phyloP scores from a whole-genome alignment of 1,140 invertebrate genomes.

The Drosophila miranda region DNA sequence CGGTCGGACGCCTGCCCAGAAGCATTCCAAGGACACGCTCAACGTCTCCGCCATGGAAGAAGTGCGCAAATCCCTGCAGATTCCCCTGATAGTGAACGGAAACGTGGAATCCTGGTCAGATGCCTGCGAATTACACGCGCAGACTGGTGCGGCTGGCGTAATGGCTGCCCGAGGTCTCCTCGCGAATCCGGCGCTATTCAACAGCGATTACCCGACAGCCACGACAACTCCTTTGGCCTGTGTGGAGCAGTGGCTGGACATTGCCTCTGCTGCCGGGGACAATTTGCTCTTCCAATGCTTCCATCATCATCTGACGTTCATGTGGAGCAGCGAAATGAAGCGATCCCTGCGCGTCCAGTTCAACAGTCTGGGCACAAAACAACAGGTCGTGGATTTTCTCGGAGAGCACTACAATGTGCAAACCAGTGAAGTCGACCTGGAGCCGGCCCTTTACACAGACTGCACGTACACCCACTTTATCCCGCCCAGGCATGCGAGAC shows the following conservation, averaged over 20 bases:
- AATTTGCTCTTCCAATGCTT: slow-evolving; percentile 90
- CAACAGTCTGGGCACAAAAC: slow-evolving; percentile 89
- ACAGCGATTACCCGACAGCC: slow-evolving; percentile 86
- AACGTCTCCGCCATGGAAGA: slow-evolving; percentile 88
- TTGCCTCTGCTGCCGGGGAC: slow-evolving; percentile 84
- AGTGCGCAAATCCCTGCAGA: slow-evolving; percentile 86
- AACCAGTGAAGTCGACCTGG: background rate
- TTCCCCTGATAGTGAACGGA: slow-evolving; percentile 97
- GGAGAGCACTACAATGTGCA: slow-evolving; percentile 54
- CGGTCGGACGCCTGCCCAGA: slow-evolving; percentile 92
- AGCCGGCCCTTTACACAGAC: slow-evolving; percentile 40
- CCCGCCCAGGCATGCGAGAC: slow-evolving; percentile 55
- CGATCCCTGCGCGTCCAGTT: slow-evolving; percentile 89
- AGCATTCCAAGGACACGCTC: slow-evolving; percentile 88
- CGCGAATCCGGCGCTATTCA: slow-evolving; percentile 95
- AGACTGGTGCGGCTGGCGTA: slow-evolving; percentile 89
- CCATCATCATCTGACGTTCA: slow-evolving; percentile 97
- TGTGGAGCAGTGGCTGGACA: slow-evolving; percentile 93
- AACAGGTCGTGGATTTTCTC: slow-evolving; percentile 89
- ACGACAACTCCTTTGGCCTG: slow-evolving; percentile 89
- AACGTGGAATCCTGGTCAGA: slow-evolving; percentile 90
- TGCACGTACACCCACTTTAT: slow-evolving; percentile 67
- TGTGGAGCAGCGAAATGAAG: slow-evolving; percentile 92
- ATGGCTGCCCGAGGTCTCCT: slow-evolving; percentile 96
- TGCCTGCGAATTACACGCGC: slow-evolving; percentile 86